Evolutionary conservation across 2,888 invertebrate genomes (phyloP).

Genomic region (Zelleria hepariella): DNA sequence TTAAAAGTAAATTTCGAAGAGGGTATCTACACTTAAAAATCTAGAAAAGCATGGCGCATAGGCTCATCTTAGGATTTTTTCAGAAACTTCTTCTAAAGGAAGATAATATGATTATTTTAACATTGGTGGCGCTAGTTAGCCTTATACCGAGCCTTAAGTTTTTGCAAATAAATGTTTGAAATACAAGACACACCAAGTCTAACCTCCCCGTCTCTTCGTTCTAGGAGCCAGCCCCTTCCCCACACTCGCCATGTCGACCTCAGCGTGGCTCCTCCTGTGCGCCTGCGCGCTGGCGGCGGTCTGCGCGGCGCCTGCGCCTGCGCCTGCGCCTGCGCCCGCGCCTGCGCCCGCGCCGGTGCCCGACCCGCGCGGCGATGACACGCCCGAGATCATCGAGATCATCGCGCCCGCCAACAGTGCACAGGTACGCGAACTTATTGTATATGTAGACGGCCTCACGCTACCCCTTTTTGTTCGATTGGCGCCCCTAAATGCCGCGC

Average conservation of each 20-base stretch:
- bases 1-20: too few relatives aligned
- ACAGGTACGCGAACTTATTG: constrained; percentile 48
- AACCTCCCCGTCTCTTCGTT: neutral
- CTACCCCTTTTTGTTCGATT: too few relatives aligned
- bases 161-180: too few relatives aligned
- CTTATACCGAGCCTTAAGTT: too few relatives aligned
- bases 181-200: neutral
- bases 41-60: too few relatives aligned
- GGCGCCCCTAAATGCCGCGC: too few relatives aligned
- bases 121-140: too few relatives aligned
- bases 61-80: too few relatives aligned
- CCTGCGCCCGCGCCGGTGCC: constrained; percentile 31
- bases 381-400: constrained; percentile 65
- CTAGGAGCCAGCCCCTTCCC: neutral
- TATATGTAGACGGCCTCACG: too few relatives aligned
- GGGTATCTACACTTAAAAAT: too few relatives aligned
- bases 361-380: constrained; percentile 37
- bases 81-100: too few relatives aligned
- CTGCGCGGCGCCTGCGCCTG: constrained; percentile 20
- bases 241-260: constrained; percentile 1
- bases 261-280: constrained; percentile 8
- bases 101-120: too few relatives aligned
- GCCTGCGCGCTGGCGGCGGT: constrained; percentile 30
- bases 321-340: constrained; percentile 17
- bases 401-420: constrained; percentile 64